Percentiles rank a stretch among this genome's conserved stretches.
These are phyloP conservation scores for Pectinophora gossypiella DNA, from an alignment of 1,140 invertebrate genomes.

Conservation along the genomic window DNA sequence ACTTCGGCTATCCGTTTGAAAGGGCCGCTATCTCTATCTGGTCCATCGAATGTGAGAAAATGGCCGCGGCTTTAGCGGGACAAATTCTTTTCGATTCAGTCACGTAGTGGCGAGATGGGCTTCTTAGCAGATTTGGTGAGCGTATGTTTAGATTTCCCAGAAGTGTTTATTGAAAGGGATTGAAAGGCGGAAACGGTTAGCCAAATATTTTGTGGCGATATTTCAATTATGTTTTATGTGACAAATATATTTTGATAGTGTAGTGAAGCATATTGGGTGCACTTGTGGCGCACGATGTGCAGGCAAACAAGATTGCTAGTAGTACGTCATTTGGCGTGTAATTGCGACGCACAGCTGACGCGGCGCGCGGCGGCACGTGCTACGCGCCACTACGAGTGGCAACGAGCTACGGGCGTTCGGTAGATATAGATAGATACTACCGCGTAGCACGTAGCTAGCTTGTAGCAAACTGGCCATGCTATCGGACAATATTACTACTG, in stretches of 20 bases:
- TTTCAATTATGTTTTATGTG: neutral
- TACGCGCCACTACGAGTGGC: slow-evolving; percentile 11
- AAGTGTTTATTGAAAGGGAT: slow-evolving; percentile 59
- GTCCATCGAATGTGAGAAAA: slow-evolving; percentile 61
- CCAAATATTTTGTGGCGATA: neutral
- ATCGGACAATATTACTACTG: neutral
- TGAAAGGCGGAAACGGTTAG: neutral
- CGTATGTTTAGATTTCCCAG: slow-evolving; percentile 49
- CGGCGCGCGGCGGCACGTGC: slow-evolving; percentile 44
- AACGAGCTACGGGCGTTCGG: slow-evolving; percentile 20
- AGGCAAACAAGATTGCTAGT: slow-evolving; percentile 49
- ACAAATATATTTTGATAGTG: neutral
- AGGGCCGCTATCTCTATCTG: slow-evolving; percentile 66
- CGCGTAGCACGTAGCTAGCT: neutral
- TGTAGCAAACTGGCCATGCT: neutral
- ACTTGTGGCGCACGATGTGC: slow-evolving; percentile 13
- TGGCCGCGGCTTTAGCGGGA: slow-evolving; percentile 62
- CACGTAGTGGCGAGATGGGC: slow-evolving; percentile 59
- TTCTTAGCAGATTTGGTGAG: slow-evolving; percentile 60
- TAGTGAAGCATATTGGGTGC: neutral
- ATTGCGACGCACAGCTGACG: slow-evolving; percentile 60
- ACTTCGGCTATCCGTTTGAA: slow-evolving; percentile 50
- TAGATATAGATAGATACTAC: neutral
- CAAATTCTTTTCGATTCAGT: slow-evolving; percentile 69
- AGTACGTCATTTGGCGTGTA: slow-evolving; percentile 54